Percentiles rank a stretch among this genome's conserved stretches.
These are phyloP conservation scores for Etheostoma perlongum DNA, from an alignment of 2,797 vertebrate genomes.

Conservation along the genomic window DNA sequence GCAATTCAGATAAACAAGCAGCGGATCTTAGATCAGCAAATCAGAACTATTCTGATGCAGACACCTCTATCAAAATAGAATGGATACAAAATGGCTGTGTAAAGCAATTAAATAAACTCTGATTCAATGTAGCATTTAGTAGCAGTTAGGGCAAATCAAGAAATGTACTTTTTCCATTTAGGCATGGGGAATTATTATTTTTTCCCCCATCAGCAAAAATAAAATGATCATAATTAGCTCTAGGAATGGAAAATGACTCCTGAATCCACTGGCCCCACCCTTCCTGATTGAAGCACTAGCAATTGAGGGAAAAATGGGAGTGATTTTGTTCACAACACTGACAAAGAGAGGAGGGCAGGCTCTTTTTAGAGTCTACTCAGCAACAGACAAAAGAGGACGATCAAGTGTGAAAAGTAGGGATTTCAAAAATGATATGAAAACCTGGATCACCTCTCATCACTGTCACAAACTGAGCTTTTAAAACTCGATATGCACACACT, in stretches of 20 bases:
- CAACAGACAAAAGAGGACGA: constrained; percentile 6
- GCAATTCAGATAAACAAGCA: constrained; percentile 32
- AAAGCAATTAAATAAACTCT: constrained; percentile 59
- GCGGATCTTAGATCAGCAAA: constrained; percentile 52
- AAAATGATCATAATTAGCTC: constrained; percentile 73
- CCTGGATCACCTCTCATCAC: constrained; percentile 5
- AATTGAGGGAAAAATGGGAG: constrained; percentile 74
- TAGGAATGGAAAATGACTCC: constrained; percentile 53
- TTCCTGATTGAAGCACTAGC: constrained; percentile 58
- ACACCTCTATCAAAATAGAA: constrained; percentile 50
- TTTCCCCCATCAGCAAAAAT: constrained; percentile 57
- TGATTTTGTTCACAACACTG: constrained; percentile 64
- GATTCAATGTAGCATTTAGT: constrained; percentile 51
- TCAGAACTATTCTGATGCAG: constrained; percentile 49
- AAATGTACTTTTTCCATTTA: constrained; percentile 11
- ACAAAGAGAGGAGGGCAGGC: constrained; percentile 60
- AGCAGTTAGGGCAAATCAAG: constrained; percentile 48
- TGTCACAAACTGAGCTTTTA: constrained; percentile 3
- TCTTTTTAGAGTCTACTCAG: constrained; percentile 30
- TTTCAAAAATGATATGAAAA: constrained; percentile 32
- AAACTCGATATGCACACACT: not conserved
- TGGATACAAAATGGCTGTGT: constrained; percentile 74
- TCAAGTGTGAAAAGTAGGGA: constrained; percentile 31
- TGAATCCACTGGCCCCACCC: constrained; percentile 71
- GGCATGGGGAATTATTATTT: constrained; percentile 62